Percentiles rank a stretch among this genome's conserved stretches.
Evolutionary conservation across 2,888 invertebrate genomes (phyloP).

Genomic region (Drosophila paranaensis): DNA sequence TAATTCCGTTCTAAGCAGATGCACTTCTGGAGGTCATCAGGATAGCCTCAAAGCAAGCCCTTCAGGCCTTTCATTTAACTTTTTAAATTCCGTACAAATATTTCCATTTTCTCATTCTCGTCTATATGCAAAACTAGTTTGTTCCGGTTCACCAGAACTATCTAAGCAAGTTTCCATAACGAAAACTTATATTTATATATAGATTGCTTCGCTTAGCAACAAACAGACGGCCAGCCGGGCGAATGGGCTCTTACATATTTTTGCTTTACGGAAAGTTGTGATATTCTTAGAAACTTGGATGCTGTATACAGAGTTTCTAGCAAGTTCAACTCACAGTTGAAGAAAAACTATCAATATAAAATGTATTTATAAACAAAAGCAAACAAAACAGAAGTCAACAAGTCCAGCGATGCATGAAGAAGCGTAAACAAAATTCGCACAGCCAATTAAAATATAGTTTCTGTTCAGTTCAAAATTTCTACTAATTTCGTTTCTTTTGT

Average conservation of each 20-base stretch:
- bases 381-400: background rate
- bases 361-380: background rate
- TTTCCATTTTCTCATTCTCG: background rate
- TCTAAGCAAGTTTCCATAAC: background rate
- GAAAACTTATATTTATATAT: background rate
- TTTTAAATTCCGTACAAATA: background rate
- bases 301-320: background rate
- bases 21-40: too few relatives aligned
- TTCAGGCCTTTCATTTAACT: background rate
- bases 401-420: background rate
- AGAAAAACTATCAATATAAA: background rate
- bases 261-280: background rate
- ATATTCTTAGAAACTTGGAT: too few relatives aligned
- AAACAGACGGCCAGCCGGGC: background rate
- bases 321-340: background rate
- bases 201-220: background rate
- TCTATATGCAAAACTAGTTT: background rate
- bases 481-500: background rate
- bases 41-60: too few relatives aligned
- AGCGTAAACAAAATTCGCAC: background rate
- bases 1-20: constrained; percentile 2
- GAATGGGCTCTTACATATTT: background rate
- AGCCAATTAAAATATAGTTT: background rate
- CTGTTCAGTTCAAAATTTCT: background rate
- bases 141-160: background rate